Evolutionary conservation across 2,113 vertebrate genomes (phyloP).

Genomic region (Oenanthe oenanthe): DNA sequence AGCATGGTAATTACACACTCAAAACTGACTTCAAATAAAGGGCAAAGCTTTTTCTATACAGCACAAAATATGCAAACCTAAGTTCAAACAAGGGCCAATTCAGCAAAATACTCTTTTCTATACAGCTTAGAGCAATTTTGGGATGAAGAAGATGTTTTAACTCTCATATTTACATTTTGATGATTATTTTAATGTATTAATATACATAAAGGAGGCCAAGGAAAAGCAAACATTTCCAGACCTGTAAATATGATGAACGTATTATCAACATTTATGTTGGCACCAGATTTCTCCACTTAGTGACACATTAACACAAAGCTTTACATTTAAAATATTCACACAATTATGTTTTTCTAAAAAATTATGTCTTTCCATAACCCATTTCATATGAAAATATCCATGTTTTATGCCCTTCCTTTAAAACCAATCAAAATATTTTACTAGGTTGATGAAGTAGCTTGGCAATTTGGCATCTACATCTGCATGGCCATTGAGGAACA

Average conservation of each 20-base stretch:
- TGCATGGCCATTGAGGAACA: neutral
- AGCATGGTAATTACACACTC: neutral
- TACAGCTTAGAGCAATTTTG: neutral
- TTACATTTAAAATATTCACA: conserved; percentile 12
- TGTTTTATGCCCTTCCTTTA: conserved; percentile 23
- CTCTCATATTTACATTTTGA: neutral
- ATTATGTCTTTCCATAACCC: conserved; percentile 13
- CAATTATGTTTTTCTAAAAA: conserved; percentile 3
- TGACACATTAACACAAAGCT: conserved; percentile 18
- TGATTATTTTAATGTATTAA: neutral
- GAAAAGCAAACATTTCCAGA: conserved; percentile 9
- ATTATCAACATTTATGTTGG: conserved; percentile 35
- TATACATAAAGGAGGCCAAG: neutral
- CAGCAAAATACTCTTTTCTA: neutral
- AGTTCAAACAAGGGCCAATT: neutral
- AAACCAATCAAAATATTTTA: conserved; percentile 65
- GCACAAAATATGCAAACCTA: neutral
- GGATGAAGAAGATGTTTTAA: neutral
- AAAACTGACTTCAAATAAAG: neutral
- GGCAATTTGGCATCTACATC: neutral
- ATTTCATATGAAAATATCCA: conserved; percentile 29
- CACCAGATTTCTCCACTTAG: conserved; percentile 6
- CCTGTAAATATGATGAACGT: neutral
- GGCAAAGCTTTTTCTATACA: neutral
- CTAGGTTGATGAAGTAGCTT: conserved; percentile 26